Evolutionary conservation across 2,888 invertebrate species (phyloP).

Genomic region (Lordiphosa andalusiaca): DNA sequence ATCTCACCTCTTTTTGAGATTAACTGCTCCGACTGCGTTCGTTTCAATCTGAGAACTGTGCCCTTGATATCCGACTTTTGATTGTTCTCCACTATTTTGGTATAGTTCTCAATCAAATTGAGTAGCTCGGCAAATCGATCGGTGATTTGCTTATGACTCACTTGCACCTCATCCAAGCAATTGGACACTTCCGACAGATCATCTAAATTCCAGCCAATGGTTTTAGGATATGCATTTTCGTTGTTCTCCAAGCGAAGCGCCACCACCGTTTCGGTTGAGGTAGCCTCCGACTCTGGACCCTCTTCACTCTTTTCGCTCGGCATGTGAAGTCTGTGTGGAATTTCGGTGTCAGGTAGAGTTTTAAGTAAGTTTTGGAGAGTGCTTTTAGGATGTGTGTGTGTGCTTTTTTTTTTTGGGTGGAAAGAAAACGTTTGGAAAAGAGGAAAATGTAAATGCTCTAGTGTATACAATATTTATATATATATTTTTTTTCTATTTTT

Average conservation of each 20-base stretch:
- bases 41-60: constrained; percentile 20
- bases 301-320: constrained; percentile 6
- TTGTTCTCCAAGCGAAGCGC: neutral
- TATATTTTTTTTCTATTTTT: constrained; percentile 7
- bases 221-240: constrained; percentile 4
- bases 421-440: constrained; percentile 21
- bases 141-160: constrained; percentile 47
- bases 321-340: constrained; percentile 28
- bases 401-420: neutral
- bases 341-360: constrained; percentile 1
- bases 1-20: constrained; percentile 11
- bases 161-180: constrained; percentile 33
- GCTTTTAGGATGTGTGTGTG: neutral
- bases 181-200: neutral
- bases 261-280: neutral
- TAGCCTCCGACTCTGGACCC: neutral
- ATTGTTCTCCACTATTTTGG: constrained; percentile 29
- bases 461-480: neutral
- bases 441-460: constrained; percentile 1
- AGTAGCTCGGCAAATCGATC: constrained; percentile 50
- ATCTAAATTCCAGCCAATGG: constrained; percentile 38
- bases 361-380: no score
- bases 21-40: constrained; percentile 41
- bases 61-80: constrained; percentile 1
- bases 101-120: constrained; percentile 47